Evolutionary conservation across 2,888 invertebrate genomes (phyloP).

Genomic region (Latheticus oryzae): DNA sequence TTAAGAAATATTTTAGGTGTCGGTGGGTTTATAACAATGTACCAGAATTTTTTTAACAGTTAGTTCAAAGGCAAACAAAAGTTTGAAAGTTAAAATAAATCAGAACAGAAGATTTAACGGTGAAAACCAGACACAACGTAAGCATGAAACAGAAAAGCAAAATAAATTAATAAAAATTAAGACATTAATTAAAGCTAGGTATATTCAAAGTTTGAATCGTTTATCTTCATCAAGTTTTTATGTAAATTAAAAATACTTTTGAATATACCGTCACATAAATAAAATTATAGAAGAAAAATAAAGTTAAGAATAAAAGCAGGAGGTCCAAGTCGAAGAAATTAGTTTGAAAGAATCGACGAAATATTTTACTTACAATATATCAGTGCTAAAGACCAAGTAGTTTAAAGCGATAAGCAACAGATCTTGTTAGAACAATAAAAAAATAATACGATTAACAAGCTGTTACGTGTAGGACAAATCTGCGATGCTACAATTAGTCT

Average conservation of each 20-base stretch:
- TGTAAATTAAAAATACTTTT: background rate
- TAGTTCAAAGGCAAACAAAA: conserved; percentile 20
- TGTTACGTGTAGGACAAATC: conserved; percentile 64
- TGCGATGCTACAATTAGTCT: conserved; percentile 65
- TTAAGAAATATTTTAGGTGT: conserved; percentile 52
- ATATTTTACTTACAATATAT: conserved; percentile 40
- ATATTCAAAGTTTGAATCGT: no score
- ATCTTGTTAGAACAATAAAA: conserved; percentile 53
- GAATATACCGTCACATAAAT: conserved; percentile 4
- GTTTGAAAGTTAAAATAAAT: conserved; percentile 16
- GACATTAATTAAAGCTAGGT: no score
- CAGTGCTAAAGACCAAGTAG: conserved; percentile 43
- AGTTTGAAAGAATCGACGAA: conserved; percentile 12
- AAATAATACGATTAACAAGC: conserved; percentile 56
- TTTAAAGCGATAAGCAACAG: conserved; percentile 51
- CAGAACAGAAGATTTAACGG: conserved; percentile 23
- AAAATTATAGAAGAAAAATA: conserved; percentile 1
- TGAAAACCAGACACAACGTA: conserved; percentile 53
- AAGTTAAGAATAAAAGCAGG: conserved; percentile 3
- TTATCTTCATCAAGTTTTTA: no score
- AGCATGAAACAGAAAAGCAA: conserved; percentile 66
- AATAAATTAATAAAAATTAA: conserved; percentile 42
- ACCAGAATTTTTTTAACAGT: conserved; percentile 11
- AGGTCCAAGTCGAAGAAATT: conserved; percentile 4
- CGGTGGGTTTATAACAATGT: conserved; percentile 62